Evolutionary conservation across 2,888 invertebrate species (phyloP).

Genomic region (Kuschelorhynchus macadamiae): DNA sequence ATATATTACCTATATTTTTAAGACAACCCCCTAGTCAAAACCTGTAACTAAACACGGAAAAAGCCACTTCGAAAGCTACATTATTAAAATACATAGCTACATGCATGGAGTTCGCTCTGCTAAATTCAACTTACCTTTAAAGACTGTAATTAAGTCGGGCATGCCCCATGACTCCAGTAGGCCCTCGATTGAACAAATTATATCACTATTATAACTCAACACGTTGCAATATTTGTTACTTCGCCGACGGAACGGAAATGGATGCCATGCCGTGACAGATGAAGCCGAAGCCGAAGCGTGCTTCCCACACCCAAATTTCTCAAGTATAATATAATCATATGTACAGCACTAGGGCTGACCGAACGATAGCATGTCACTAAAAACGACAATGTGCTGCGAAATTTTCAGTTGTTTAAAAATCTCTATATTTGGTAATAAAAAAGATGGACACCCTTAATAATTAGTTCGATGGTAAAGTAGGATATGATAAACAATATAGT

Average conservation of each 20-base stretch:
- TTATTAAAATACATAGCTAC: neutral
- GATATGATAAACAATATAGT: too few relatives aligned
- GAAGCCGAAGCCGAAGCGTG: neutral
- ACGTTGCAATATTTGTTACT: too few relatives aligned
- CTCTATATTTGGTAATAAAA: neutral
- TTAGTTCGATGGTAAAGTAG: too few relatives aligned
- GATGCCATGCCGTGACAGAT: neutral
- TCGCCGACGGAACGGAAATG: too few relatives aligned
- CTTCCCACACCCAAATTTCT: neutral
- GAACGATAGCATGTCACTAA: constrained; percentile 9
- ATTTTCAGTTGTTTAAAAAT: neutral
- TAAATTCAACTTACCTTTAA: too few relatives aligned
- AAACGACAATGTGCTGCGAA: constrained; percentile 9
- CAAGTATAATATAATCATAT: neutral
- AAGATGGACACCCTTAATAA: constrained; percentile 44
- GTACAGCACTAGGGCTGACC: neutral
- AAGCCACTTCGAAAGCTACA: too few relatives aligned
- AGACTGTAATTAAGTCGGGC: neutral
- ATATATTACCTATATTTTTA: too few relatives aligned
- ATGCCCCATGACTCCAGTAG: neutral
- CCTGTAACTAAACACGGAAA: too few relatives aligned
- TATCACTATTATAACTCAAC: neutral
- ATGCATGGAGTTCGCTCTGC: neutral
- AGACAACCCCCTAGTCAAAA: too few relatives aligned
- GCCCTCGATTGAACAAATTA: neutral